Percentiles rank a stretch among this genome's conserved stretches.
phyloP scores from a whole-genome alignment of 2,113 vertebrate species.

The Phalacrocorax aristotelis region DNA sequence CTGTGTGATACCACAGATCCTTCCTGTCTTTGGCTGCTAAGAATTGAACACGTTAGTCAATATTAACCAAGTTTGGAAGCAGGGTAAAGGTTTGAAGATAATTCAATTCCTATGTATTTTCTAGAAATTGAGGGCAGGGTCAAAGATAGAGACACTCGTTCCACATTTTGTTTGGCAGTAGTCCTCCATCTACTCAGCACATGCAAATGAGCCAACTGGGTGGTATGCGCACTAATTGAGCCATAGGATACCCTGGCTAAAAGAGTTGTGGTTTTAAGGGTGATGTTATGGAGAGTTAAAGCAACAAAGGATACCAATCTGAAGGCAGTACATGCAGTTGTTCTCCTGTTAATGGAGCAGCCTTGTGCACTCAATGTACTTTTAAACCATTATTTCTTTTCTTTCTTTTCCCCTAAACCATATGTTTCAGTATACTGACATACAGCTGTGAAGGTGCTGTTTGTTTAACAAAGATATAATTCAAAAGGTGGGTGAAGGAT shows the following conservation, averaged over 20 bases:
- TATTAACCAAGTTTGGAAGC: background rate
- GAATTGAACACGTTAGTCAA: background rate
- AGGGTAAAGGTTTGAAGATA: background rate
- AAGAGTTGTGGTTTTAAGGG: background rate
- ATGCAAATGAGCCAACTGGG: fast-evolving
- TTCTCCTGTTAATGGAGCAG: background rate
- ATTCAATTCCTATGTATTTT: background rate
- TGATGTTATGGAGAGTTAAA: background rate
- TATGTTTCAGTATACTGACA: background rate
- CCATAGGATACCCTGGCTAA: background rate
- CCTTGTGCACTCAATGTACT: background rate
- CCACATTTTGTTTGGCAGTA: background rate
- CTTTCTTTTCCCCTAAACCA: background rate
- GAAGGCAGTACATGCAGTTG: background rate
- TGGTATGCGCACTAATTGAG: fast-evolving
- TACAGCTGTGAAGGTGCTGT: background rate
- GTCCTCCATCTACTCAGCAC: background rate
- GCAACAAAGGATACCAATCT: background rate
- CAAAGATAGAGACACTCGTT: background rate
- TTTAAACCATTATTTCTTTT: background rate
- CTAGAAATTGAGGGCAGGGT: background rate
- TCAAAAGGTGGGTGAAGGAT: background rate
- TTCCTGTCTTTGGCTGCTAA: background rate
- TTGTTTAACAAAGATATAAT: background rate
- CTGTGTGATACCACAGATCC: background rate